These are phyloP conservation scores for Pseudomyrmex flavicornis DNA, from an alignment of 1,140 invertebrate genomes.

Conservation along the genomic window DNA sequence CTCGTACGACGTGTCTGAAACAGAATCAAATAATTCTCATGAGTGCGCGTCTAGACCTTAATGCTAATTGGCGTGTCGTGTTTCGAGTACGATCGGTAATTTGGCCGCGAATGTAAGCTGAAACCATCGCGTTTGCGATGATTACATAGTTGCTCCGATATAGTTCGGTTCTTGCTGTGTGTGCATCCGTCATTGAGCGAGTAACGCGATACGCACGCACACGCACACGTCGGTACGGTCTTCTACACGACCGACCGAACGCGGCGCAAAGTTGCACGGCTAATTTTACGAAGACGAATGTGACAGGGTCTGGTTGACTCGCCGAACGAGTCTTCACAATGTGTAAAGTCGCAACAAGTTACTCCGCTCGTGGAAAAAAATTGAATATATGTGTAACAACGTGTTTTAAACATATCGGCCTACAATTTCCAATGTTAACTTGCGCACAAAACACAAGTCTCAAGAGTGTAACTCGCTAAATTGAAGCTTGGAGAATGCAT, in stretches of 20 bases:
- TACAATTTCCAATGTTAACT: no score
- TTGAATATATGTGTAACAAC: no score
- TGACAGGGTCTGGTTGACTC: no score
- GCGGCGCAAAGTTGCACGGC: neutral
- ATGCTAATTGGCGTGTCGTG: slow-evolving; percentile 59
- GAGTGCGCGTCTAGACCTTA: slow-evolving; percentile 17
- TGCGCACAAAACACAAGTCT: no score
- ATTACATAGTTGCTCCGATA: slow-evolving; percentile 33
- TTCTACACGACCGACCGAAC: no score
- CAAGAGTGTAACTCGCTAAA: no score
- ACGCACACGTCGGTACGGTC: no score
- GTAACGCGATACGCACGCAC: slow-evolving; percentile 42
- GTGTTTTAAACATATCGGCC: no score
- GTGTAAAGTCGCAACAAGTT: no score
- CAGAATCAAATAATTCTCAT: slow-evolving; percentile 71
- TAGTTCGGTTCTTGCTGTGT: neutral
- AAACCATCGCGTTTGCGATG: slow-evolving; percentile 38
- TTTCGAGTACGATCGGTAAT: slow-evolving; percentile 54
- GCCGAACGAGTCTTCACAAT: no score
- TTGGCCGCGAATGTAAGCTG: slow-evolving; percentile 42
- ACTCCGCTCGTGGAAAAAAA: no score
- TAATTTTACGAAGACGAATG: no score
- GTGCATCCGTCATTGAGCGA: slow-evolving; percentile 28
- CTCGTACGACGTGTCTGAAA: slow-evolving; percentile 95
- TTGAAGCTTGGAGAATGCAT: neutral